Evolutionary conservation across 2,888 invertebrate species (phyloP), one percentile per base, ranked within the genome.

Genomic region (Strigamia transsilvanica): DNA sequence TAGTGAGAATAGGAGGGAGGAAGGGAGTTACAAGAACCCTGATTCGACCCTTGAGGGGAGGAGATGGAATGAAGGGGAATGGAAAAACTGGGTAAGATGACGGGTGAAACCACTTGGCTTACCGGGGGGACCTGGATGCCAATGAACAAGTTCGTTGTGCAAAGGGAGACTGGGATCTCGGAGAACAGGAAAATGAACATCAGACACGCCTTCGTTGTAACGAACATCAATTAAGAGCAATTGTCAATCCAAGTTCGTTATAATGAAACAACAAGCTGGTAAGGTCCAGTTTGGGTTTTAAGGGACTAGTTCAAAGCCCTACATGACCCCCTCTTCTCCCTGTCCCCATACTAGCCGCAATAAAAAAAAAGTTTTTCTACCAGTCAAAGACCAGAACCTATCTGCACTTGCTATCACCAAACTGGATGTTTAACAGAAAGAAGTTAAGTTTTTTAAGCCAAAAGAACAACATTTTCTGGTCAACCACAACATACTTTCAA

Each of bases 61-160:
- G 73, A 73, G 73, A 56, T 56, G 56, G 56, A 56, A 56, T 56
- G 56, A 56, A 56, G 56, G 56, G 56, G 56, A 56, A 56, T 15
- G n/a, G 56, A 56, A 73, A 73, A 73, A 73, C 73, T 27, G 73
- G 73, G 27, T 32, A 73, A 73, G 73, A 73, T 73, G 73, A 27
- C 73, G 73, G 73, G 73, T 73, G 73, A 73, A 73, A 73, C 73
- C 73, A 73, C 73, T 73, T 73, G 73, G 73, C 73, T 73, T 73
- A 73, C 27, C n/a, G 73, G 32, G 73, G 73, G 73, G 73, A 27
- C 32, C 73, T 73, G 73, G 73, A 73, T 73, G 73, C 73, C 32
- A 27, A 27, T 73, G 73, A 73, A 73, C 73, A 73, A 73, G 73
- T 73, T 73, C 73, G 73, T 73, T 73, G 73, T 73, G 73, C 73